Evolutionary conservation across 2,113 vertebrate species (phyloP), one percentile per base, ranked within the genome.

Genomic region (Mixornis gularis): DNA sequence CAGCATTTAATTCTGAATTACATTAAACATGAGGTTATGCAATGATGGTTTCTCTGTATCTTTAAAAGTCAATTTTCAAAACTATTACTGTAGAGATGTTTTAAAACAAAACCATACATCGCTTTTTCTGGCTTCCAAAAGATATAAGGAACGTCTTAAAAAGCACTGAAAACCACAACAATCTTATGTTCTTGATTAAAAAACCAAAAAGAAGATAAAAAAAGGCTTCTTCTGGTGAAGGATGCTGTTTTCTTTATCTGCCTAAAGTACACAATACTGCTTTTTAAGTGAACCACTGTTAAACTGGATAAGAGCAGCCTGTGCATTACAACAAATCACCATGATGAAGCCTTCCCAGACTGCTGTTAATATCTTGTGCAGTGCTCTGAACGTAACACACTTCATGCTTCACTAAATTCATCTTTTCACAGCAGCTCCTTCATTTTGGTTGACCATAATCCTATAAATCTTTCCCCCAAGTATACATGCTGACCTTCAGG

Each of bases 281-380:
- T 69, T 60, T 62, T 89, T 3, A 72, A 81, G 79, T 8, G 40
- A 87, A 21, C 5, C 27, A 34, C 32, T 64, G 66, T 26, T 34
- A 19, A 12, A 51, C 1, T 68, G 41, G 55, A 4, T 77, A 40
- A 89, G 30, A 77, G 59, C 58, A 74, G 74, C 58, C 90, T 70
- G 52, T 1, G 2, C 43, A 15, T 41, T 22, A 49, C 85, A 51
- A 70, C 80, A 95, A 89, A 96, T 94, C 89, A 79, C 68, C 34
- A 21, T 32, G 79, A 91, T 78, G 60, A 82, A 90, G 77, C 48
- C 81, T 85, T 83, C 59, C 80, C 69, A 13, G 6, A 9, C 41
- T 73, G 91, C 78, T 86, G 89, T 69, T 90, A 78, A 71, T 82
- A 82, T 49, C 74, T 71, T 63, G 88, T 85, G 83, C 95, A 84